phyloP scores from a whole-genome alignment of 1,140 invertebrate genomes.

The Euwallacea similis region DNA sequence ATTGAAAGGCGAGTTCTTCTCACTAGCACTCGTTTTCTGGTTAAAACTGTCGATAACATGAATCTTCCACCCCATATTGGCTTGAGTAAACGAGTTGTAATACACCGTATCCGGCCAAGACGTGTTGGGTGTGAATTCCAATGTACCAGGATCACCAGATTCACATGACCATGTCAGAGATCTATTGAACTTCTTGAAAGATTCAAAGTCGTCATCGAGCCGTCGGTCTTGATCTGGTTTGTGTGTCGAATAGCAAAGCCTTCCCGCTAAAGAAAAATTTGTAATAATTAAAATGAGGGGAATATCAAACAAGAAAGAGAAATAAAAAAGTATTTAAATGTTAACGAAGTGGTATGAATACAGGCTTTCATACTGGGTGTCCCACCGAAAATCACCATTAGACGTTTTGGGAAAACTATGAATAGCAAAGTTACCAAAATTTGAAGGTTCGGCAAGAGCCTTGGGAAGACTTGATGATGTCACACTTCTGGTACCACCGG shows the following conservation, averaged over 20 bases:
- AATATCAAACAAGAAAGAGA: too few relatives aligned
- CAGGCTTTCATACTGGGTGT: too few relatives aligned
- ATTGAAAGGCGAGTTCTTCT: neutral
- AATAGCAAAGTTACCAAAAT: too few relatives aligned
- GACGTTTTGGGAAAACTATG: too few relatives aligned
- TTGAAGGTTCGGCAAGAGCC: too few relatives aligned
- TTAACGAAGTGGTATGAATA: too few relatives aligned
- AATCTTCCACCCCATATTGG: conserved; percentile 91
- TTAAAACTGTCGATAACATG: conserved; percentile 75
- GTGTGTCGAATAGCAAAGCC: conserved; percentile 75
- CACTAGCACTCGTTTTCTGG: conserved; percentile 21
- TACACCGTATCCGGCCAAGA: conserved; percentile 92
- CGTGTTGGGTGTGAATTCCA: conserved; percentile 84
- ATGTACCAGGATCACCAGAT: conserved; percentile 66
- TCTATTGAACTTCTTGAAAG: conserved; percentile 83
- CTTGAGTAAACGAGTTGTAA: conserved; percentile 90
- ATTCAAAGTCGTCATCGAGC: conserved; percentile 74
- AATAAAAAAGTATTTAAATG: too few relatives aligned
- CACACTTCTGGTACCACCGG: too few relatives aligned
- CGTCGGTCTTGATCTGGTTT: conserved; percentile 67
- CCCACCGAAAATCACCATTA: too few relatives aligned
- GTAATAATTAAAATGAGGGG: neutral
- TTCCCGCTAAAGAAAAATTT: conserved; percentile 64
- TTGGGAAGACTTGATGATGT: too few relatives aligned
- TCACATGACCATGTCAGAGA: conserved; percentile 71